Evolutionary conservation across 2,797 vertebrate genomes (phyloP).

Genomic region (Pseudochromis fuscus): DNA sequence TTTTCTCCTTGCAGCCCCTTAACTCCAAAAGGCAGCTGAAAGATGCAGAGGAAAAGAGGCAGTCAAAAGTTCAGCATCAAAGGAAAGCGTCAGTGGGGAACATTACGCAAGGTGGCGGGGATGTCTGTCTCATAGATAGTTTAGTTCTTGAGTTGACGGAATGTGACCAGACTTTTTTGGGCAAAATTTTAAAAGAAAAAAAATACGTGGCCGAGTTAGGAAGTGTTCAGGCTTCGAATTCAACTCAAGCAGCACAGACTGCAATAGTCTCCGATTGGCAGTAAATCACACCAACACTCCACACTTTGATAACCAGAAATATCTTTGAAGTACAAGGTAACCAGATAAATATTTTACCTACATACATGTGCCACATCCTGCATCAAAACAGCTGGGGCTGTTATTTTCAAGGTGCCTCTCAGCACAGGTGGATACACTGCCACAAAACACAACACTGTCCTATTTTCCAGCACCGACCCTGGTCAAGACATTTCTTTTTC

Average conservation of each 20-base stretch:
- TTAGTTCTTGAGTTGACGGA: conserved; percentile 15
- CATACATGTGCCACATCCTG: background rate
- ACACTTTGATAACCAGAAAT: background rate
- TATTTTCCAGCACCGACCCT: background rate
- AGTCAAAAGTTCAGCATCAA: conserved; percentile 77
- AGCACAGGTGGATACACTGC: background rate
- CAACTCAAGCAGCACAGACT: background rate
- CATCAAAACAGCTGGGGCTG: background rate
- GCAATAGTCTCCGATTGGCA: too few species aligned
- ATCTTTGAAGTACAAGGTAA: background rate
- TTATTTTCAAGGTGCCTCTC: background rate
- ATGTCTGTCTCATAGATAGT: conserved; percentile 9
- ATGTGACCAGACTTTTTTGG: conserved; percentile 9
- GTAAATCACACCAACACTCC: background rate
- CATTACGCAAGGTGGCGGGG: conserved; percentile 24
- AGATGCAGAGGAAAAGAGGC: conserved; percentile 45
- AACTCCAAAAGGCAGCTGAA: conserved; percentile 53
- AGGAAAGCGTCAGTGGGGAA: conserved; percentile 43
- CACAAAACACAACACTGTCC: background rate
- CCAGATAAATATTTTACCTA: background rate
- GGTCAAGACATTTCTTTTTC: background rate
- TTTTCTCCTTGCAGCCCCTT: conserved; percentile 60
- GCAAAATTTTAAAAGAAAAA: background rate
- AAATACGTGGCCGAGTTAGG: conserved; percentile 11
- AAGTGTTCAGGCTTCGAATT: background rate